Percentiles rank a stretch among this genome's conserved stretches.
phyloP scores from a whole-genome alignment of 2,797 vertebrate species.

The Pantherophis alleghaniensis region DNA sequence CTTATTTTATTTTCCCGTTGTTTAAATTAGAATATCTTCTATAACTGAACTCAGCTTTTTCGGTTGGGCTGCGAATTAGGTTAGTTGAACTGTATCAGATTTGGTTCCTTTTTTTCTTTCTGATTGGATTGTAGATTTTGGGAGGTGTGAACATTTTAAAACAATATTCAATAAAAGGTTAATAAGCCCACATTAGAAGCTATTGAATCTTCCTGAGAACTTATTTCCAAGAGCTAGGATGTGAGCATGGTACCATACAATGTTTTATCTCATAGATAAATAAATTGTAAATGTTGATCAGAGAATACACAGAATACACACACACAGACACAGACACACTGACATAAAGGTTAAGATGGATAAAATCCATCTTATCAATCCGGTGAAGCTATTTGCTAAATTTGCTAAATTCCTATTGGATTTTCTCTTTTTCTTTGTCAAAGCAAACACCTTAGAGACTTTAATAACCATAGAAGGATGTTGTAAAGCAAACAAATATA shows the following conservation, averaged over 20 bases:
- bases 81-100: neutral
- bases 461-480: slow-evolving; percentile 65
- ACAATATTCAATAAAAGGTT: neutral
- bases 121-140: neutral
- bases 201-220: neutral
- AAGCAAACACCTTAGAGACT: slow-evolving; percentile 68
- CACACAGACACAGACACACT: slow-evolving; percentile 50
- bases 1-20: neutral
- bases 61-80: neutral
- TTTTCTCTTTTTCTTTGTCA: slow-evolving; percentile 40
- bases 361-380: neutral
- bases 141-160: neutral
- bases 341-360: slow-evolving; percentile 70
- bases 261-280: slow-evolving; percentile 36
- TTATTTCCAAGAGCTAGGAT: neutral
- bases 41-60: neutral
- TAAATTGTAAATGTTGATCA: slow-evolving; percentile 60
- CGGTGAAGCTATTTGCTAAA: neutral
- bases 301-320: slow-evolving; percentile 51
- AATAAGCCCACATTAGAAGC: neutral
- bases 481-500: slow-evolving; percentile 63
- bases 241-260: neutral
- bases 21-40: neutral
- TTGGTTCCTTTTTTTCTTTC: neutral
- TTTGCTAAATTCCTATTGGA: slow-evolving; percentile 58